Conservation (phyloP, 2,113 vertebrate genomes). For the Prolemur simus region DNA sequence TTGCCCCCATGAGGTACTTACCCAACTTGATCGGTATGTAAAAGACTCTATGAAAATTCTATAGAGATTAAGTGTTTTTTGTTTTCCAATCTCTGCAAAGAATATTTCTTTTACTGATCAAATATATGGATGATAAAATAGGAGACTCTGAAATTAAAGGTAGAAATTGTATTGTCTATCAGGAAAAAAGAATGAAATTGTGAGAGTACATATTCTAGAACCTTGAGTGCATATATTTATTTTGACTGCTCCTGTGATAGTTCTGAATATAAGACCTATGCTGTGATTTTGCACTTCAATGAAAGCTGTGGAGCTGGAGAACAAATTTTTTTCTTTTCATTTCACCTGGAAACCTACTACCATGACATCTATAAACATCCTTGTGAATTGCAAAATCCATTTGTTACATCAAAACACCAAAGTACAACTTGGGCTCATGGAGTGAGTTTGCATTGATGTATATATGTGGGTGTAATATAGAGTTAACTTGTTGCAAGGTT, state of each 20-base stretch:
- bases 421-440: no score
- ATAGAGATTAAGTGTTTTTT: background rate
- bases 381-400: background rate
- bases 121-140: background rate
- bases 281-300: background rate
- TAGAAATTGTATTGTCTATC: background rate
- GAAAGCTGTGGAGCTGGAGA: background rate
- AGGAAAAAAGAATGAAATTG: background rate
- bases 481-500: background rate
- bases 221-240: background rate
- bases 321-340: background rate
- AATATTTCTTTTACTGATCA: background rate
- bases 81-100: background rate
- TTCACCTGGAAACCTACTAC: background rate
- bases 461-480: background rate
- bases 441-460: background rate
- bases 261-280: background rate
- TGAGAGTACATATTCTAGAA: background rate
- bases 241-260: background rate
- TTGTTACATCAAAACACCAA: background rate
- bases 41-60: constrained; percentile 64
- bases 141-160: background rate
- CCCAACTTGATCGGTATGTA: constrained; percentile 25
- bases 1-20: constrained; percentile 49
- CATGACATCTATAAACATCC: background rate